Percentiles rank a stretch among this genome's conserved stretches.
These are phyloP conservation scores for Cynodonichthys magdalenae DNA, from an alignment of 2,797 vertebrate genomes.

Conservation along the genomic window DNA sequence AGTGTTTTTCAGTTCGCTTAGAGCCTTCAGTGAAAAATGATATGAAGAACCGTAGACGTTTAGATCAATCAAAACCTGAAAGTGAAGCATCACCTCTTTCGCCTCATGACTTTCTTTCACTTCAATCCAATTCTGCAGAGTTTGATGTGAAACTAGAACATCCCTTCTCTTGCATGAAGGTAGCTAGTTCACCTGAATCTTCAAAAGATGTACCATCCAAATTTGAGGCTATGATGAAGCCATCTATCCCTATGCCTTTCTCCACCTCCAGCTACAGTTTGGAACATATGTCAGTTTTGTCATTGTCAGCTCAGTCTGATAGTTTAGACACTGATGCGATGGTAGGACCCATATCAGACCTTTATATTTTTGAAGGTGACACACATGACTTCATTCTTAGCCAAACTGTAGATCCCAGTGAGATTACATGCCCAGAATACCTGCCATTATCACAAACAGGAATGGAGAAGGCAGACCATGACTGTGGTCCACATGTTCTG, in stretches of 20 bases:
- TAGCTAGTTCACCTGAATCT: constrained; percentile 13
- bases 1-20: constrained; percentile 20
- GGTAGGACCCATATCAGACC: constrained; percentile 47
- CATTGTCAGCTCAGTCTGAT: constrained; percentile 47
- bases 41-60: constrained; percentile 23
- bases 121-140: constrained; percentile 5
- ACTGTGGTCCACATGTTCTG: constrained; percentile 23
- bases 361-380: constrained; percentile 73
- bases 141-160: constrained; percentile 18
- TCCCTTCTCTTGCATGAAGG: constrained; percentile 7
- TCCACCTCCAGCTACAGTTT: constrained; percentile 7
- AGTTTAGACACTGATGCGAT: constrained; percentile 45
- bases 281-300: constrained; percentile 19
- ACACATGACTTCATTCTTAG: constrained; percentile 53
- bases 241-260: neutral
- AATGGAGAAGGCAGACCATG: neutral
- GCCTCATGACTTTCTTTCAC: constrained; percentile 32
- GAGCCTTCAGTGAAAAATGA: constrained; percentile 11
- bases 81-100: constrained; percentile 23
- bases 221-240: constrained; percentile 20
- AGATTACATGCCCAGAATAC: constrained; percentile 40
- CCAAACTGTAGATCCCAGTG: constrained; percentile 12
- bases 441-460: constrained; percentile 28
- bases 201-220: neutral
- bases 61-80: constrained; percentile 22